Base-by-base conservation (phyloP, 2,888 invertebrate species). In the Agrochola circellaris region DNA sequence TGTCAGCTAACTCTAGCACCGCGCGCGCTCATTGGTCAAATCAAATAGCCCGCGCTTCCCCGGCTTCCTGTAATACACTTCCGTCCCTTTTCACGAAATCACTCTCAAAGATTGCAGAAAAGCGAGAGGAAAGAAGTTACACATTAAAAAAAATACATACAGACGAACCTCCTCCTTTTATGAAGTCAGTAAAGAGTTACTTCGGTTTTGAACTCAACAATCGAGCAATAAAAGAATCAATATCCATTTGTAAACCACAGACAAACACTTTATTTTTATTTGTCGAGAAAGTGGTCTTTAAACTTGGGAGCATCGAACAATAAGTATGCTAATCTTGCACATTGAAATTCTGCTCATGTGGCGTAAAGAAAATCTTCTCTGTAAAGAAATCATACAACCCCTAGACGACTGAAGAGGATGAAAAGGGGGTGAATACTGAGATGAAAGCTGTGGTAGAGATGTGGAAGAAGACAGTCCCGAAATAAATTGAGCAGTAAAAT, bases 251-350 rank as follows among this genome's bases (percentile, higher is more conserved):
- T 45, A 65, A 76, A 66, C 48, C 58, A 66, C 60, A 70, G 34
- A 71, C 45, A 26, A 15, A 23, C 80, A 48, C 11, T 80, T 73
- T 30, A 0, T 62, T 62, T 67, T 80, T 30, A 67, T 80, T 62
- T 26, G 20, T 62, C 17, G 8, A 48, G 56, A 79, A 54, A 17
- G 34, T 66, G 56, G 66, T 73, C 48, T 48, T 42, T 48, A 23
- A 74, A 48, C 67, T 80, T 30, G 48, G 45, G 48, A 67, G 30
- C 56, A 48, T 48, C 48, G 61, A 15, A 51, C 70, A 65, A 42
- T 77, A 64, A 51, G 51, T 66, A 81, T 80, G 67, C 34, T 58
- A 68, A 79, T 75, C 3, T 68, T 42, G 45, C 34, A 51, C 17
- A 42, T 58, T 68, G 67, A 74, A 67, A 74, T 80, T 80, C 67